These are phyloP conservation scores for Peromyscus aztecus DNA, from an alignment of 2,797 vertebrate genomes.

Conservation along the genomic window DNA sequence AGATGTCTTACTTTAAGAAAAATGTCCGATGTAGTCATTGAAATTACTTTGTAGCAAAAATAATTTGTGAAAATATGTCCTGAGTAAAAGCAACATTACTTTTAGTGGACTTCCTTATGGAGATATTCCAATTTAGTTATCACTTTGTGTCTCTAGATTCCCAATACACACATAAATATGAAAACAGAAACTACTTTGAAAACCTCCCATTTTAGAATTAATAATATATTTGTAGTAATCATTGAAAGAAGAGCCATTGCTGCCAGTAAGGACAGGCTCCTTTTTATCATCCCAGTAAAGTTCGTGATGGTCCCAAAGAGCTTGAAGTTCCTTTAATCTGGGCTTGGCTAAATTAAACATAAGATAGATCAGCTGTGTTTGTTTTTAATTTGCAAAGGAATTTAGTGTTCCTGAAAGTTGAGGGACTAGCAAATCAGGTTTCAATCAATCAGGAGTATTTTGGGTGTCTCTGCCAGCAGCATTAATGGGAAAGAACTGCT, in stretches of 20 bases:
- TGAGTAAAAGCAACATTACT: not conserved
- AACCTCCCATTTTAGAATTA: not conserved
- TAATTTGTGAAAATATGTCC: not conserved
- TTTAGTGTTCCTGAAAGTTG: constrained; percentile 77
- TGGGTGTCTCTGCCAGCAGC: constrained; percentile 53
- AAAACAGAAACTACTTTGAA: not conserved
- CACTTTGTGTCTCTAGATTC: not conserved
- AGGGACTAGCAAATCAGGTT: constrained; percentile 61
- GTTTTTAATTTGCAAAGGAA: constrained; percentile 85
- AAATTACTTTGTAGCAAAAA: not conserved
- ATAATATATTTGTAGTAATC: constrained; percentile 38
- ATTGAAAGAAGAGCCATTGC: not conserved
- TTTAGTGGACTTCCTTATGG: not conserved
- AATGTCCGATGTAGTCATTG: not conserved
- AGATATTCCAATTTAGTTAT: not conserved
- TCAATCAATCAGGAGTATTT: constrained; percentile 68
- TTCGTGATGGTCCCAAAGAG: constrained; percentile 61
- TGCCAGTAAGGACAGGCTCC: not conserved
- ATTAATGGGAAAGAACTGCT: constrained; percentile 74
- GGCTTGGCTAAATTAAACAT: constrained; percentile 78
- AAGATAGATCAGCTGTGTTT: constrained; percentile 83
- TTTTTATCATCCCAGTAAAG: constrained; percentile 56
- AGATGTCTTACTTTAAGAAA: not conserved
- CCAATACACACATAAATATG: not conserved
- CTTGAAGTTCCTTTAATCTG: constrained; percentile 74